Base-by-base conservation (phyloP, 92 coral and sea anemone species). In the Ricordea florida region DNA sequence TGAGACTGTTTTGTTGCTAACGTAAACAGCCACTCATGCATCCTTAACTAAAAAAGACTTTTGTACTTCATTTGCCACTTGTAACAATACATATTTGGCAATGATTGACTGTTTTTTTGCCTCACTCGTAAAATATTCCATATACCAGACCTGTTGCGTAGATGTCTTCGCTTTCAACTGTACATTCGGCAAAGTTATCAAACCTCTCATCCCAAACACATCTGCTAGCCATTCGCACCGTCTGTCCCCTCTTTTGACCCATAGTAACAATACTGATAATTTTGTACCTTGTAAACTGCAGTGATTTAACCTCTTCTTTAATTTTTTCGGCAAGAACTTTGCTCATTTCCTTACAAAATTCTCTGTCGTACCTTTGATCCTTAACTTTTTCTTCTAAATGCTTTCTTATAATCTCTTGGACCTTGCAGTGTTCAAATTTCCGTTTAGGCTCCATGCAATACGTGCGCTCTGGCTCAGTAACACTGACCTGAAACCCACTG, bases 161-260 rank as follows among this genome's bases (percentile, higher is more conserved):
- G 11, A 86, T 10, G 18, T 90, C 92, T 44, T 27, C 48, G 6
- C 70, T 71, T 43, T 90, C 92, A 40, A 58, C 62, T 15, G 26
- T 60, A 34, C 53, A 73, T 57, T 90, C 89, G 1, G 96, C 96
- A 45, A 48, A 90, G 50, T 75, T 69, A 47, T 90, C 96, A 78
- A 70, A 82, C 76, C 86, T 46, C 13, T 81, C 66, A 40, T 90
- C 92, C 96, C 96, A 90, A 23, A 90, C 92, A 23, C 84, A 90
- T 0, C 86, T 69, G 61, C 96, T 90, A 0, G 72, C 82, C 42
- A 90, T 51, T 3, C 84, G 75, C n/a, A 88, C 78, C 6, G 74
- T 48, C 42, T 90, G 92, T 1, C 73, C 74, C 15, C 45, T 38
- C 67, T 73, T 81, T 15, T 90, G 92, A 1, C 92, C 92, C 41